Evolutionary conservation across 2,113 vertebrate genomes (phyloP).

Genomic region (Sinocyclocheilus anophthalmus): DNA sequence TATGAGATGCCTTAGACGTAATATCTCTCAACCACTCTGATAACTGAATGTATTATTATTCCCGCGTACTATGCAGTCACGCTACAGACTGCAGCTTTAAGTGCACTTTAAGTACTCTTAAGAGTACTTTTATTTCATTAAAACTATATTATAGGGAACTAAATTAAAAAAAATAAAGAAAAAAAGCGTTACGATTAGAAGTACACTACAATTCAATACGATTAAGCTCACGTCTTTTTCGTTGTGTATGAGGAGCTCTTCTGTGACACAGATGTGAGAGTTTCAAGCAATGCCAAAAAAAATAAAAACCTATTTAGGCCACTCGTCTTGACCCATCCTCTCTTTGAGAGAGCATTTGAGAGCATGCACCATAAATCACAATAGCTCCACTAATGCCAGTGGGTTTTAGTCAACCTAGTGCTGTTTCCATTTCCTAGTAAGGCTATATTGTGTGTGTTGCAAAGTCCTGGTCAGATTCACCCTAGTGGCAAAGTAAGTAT

Average conservation of each 20-base stretch:
- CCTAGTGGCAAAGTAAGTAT: neutral
- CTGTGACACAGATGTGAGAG: neutral
- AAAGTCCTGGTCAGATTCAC: neutral
- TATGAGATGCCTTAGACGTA: neutral
- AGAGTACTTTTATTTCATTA: too few relatives aligned
- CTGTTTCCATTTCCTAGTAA: neutral
- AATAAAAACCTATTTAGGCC: neutral
- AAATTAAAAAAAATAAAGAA: too few relatives aligned
- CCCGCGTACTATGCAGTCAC: neutral
- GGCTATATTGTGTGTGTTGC: neutral
- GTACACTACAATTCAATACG: neutral
- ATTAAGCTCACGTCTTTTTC: neutral
- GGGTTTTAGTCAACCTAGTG: neutral
- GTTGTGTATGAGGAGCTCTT: neutral
- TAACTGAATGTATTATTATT: neutral
- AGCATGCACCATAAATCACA: constrained; percentile 5
- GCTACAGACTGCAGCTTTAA: too few relatives aligned
- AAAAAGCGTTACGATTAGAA: neutral
- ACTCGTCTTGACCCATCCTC: neutral
- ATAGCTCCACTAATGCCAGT: neutral
- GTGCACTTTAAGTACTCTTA: too few relatives aligned
- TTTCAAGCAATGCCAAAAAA: neutral
- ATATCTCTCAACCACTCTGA: neutral
- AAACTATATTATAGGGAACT: too few relatives aligned
- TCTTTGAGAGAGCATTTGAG: constrained; percentile 4